Evolutionary conservation across 2,113 vertebrate genomes (phyloP), one percentile per base, ranked within the genome.

Genomic region (Dicerorhinus sumatrensis): DNA sequence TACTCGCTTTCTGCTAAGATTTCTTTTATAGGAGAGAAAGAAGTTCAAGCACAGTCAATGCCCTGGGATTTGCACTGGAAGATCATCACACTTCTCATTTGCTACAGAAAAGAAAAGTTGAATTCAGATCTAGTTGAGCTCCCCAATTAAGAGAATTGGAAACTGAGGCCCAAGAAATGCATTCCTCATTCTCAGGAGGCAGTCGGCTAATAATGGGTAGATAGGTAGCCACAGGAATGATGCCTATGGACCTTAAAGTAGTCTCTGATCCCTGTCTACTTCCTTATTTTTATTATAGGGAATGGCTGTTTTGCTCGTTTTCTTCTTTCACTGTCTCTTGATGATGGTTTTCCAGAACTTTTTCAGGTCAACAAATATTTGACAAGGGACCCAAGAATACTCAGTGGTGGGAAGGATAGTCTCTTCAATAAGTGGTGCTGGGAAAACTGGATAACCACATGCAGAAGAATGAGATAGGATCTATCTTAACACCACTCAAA

Each of bases 341-440:
- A 72, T 56, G 63, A 21, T 8, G 27, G 63, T n/a, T 84, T 39
- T n/a, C 69, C 17, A 56, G 48, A 92, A 36, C 23, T 42, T 89
- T 92, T 92, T 89, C 46, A 86, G 48, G 16, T 86, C 62, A 87
- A n/a, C 25, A n/a, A 87, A 36, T 48, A 31, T 48, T 79, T 94
- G 65, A 60, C 31, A 79, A 86, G 51, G 31, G 11, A 79, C 31
- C 8, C 51, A 58, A 77, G 48, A 86, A 48, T 60, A 60, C 2
- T 46, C 62, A 60, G 1, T 16, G 8, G 48, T 8, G n/a, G 5
- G 58, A 79, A 87, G 63, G 62, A 93, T 3, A 67, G 25, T 12
- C 16, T 87, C 60, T 69, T 77, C 62, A 60, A 60, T 12, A 94
- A 48, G 46, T 46, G 23, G 48, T 79, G 9, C 29, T 94, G 21